phyloP scores from a whole-genome alignment of 2,888 invertebrate genomes.

The Megastigmus dorsalis region DNA sequence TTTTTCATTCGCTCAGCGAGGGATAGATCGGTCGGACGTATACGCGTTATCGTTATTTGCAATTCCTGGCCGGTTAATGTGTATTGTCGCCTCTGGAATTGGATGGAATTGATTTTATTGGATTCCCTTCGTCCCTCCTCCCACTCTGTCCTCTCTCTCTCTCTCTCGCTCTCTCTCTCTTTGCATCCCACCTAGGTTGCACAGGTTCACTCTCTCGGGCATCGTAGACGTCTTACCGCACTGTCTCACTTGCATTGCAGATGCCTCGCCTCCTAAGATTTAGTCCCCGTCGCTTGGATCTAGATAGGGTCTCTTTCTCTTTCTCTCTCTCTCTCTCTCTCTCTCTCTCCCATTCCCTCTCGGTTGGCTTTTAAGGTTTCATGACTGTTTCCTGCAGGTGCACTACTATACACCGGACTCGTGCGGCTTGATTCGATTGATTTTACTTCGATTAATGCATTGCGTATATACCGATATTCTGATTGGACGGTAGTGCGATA shows the following conservation, averaged over 20 bases:
- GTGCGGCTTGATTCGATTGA: no score
- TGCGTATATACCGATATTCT: no score
- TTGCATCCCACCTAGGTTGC: no score
- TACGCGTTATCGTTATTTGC: constrained; percentile 42
- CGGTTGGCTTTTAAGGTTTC: constrained; percentile 27
- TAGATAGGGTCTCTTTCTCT: constrained; percentile 10
- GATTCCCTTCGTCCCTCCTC: background rate
- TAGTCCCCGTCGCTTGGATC: constrained; percentile 31
- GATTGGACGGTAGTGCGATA: no score
- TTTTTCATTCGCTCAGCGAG: no score
- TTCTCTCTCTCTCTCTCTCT: no score
- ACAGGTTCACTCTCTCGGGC: background rate
- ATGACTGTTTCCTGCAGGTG: constrained; percentile 13
- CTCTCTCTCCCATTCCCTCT: no score
- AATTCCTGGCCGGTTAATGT: constrained; percentile 44
- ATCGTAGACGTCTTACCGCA: constrained; percentile 32
- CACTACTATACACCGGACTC: no score
- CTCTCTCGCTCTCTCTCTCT: background rate
- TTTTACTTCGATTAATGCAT: no score
- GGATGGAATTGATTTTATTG: constrained; percentile 52
- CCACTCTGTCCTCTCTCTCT: background rate
- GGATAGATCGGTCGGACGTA: background rate
- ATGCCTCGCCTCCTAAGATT: constrained; percentile 37
- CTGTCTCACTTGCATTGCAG: constrained; percentile 49
- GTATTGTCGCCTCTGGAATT: constrained; percentile 39